Evolutionary conservation across 92 coral and sea anemone species (phyloP).

Genomic region (Pocillopora grandis): DNA sequence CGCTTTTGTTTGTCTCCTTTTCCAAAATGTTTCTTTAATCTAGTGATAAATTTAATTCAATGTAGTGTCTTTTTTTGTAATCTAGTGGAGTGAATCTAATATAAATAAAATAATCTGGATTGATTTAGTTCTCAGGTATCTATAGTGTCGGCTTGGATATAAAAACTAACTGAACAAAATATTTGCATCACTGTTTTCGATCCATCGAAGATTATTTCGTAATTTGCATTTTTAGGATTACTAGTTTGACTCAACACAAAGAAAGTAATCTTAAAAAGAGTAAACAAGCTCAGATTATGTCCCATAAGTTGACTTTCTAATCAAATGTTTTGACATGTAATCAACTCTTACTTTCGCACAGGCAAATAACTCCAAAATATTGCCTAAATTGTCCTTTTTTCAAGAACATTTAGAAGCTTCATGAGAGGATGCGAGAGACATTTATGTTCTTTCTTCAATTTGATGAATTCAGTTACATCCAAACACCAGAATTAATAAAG

Average conservation of each 20-base stretch:
- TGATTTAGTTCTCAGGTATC: too few relatives aligned
- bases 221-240: background rate
- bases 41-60: too few relatives aligned
- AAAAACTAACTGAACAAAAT: background rate
- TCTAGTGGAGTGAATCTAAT: too few relatives aligned
- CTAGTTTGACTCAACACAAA: background rate
- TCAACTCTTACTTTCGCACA: background rate
- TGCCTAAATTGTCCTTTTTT: background rate
- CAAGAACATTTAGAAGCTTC: background rate
- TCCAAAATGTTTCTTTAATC: too few relatives aligned
- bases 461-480: too few relatives aligned
- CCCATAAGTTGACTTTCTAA: conserved; percentile 1
- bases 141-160: background rate
- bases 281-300: conserved; percentile 5
- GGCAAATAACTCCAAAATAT: background rate
- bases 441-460: too few relatives aligned
- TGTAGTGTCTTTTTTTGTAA: too few relatives aligned
- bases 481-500: background rate
- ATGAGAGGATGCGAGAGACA: too few relatives aligned
- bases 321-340: background rate
- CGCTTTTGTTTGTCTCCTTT: too few relatives aligned
- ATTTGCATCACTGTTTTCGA: background rate
- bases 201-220: background rate
- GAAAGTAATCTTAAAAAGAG: background rate
- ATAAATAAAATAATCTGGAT: too few relatives aligned